Percentiles rank a stretch among this genome's conserved stretches.
Evolutionary conservation across 2,888 invertebrate genomes (phyloP).

Genomic region (Copidosoma aretas): DNA sequence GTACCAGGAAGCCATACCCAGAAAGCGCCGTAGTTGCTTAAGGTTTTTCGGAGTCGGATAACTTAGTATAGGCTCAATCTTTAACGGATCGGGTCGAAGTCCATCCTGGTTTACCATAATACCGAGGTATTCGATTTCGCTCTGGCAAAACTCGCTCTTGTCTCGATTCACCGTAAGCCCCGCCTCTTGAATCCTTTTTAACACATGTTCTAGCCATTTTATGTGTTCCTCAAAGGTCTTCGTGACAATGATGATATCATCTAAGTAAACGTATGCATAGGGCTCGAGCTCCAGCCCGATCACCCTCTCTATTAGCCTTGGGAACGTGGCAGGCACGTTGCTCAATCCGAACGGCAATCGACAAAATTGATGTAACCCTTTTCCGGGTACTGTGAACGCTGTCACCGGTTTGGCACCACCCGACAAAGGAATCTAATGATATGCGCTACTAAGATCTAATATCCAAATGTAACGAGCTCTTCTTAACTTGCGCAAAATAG

Average conservation of each 20-base stretch:
- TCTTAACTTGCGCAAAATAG: conserved; percentile 48
- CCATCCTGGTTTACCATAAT: conserved; percentile 47
- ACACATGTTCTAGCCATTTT: conserved; percentile 14
- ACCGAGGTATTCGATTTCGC: conserved; percentile 47
- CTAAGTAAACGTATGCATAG: conserved; percentile 36
- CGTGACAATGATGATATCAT: conserved; percentile 41
- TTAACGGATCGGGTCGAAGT: conserved; percentile 40
- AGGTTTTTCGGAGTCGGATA: conserved; percentile 44
- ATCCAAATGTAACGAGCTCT: conserved; percentile 43
- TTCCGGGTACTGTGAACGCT: conserved; percentile 43
- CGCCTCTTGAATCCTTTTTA: conserved; percentile 19
- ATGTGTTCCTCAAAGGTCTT: conserved; percentile 42
- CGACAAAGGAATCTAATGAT: conserved; percentile 40
- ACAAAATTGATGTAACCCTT: conserved; percentile 43
- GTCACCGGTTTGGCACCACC: conserved; percentile 36
- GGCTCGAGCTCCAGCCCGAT: conserved; percentile 43
- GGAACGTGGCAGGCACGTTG: conserved; percentile 43
- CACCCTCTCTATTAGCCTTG: conserved; percentile 39
- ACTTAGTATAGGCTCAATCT: conserved; percentile 30
- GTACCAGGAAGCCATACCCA: conserved; percentile 52
- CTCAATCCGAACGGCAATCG: conserved; percentile 35
- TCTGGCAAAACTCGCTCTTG: conserved; percentile 41
- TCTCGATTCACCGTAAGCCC: conserved; percentile 35
- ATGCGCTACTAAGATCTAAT: conserved; percentile 41
- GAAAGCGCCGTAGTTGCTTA: conserved; percentile 45